Evolutionary conservation across 2,888 invertebrate species (phyloP), one percentile per base, ranked within the genome.

Genomic region (Folsomia candida): DNA sequence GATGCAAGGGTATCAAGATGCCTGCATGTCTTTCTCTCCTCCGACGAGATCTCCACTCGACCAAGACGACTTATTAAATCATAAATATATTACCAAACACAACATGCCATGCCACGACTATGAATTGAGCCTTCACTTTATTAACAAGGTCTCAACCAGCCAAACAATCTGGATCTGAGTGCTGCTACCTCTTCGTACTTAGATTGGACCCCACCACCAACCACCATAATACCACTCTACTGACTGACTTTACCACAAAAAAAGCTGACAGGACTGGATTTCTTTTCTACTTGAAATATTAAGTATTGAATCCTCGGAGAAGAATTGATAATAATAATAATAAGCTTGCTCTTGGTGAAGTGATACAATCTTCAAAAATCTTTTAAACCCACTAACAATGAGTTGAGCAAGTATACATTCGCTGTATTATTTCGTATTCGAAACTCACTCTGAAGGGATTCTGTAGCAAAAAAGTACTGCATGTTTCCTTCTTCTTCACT

Each of bases 41-140:
- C n/a, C n/a, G n/a, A n/a, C n/a, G n/a, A 37, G 37, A 37, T 37
- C 4, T 37, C n/a, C n/a, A 37, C 37, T 37, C 37, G 6, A 37
- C 37, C 6, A 37, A 37, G 37, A n/a, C 47, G 22, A 54, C 54
- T 54, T 54, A 54, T 54, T 54, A 54, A 54, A 54, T 54, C 54
- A 54, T 54, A 54, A 54, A 54, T 14, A 37, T 37, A 37, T 37
- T 37, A 37, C 37, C 6, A 14, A 37, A 14, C 37, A 37, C 4
- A 37, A 37, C 54, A 54, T 54, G 54, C 54, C 54, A 54, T 14
- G 54, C 54, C 54, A 54, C 6, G 54, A 37, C 37, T 37, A 37
- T 54, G 54, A 54, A 54, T 54, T 54, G 54, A 54, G 54, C 54
- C 22, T 54, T 54, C 54, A 54, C 22, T 54, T 54, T 54, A 54